Base-by-base conservation (phyloP, 2,113 vertebrate genomes). In the Dipodomys spectabilis region DNA sequence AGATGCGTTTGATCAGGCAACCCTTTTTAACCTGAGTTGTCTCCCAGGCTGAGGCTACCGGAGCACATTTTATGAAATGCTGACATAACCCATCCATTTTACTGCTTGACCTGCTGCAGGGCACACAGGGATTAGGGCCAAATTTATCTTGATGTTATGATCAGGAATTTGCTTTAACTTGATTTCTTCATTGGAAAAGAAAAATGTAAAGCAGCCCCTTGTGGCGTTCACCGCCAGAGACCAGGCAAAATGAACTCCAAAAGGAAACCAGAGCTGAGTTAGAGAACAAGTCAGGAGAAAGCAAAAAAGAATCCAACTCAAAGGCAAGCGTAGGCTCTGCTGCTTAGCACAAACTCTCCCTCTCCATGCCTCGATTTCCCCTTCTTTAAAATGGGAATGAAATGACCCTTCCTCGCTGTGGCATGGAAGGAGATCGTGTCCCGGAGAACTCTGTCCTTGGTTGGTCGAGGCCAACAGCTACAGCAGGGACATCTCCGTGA, bases 141-240 rank as follows among this genome's bases (percentile, higher is more conserved):
- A 69, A 87, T 84, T 91, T 91, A 94, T 82, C 83, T 88, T 88
- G 82, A 90, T 68, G 81, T 88, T 82, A 91, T 19, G 4, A 92
- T 81, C 30, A 91, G 64, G 32, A 93, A 73, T 90, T 57, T 77
- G 28, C 68, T 93, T 86, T 90, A 30, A 22, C 88, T 86, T 89
- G 81, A 91, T 80, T 89, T 86, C 77, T 72, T 49, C n/a, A 23
- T 28, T 84, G 92, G 64, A 80, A 90, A 92, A 82, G 79, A 77
- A 23, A 35, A 77, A 82, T 28, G 44, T 53, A 91, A 95, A 84
- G 18, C 81, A 69, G n/a, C 68, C 35, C 10, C 88, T 86, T 86
- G 20, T 89, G 84, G 74, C 30, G 23, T 73, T 93, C 92, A 44
- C 44, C 68, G 86, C 77, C 74, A 89, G 71, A 95, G 65, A 71